A percentile compares a stretch with the other conserved stretches of the same genome.
These are phyloP conservation scores for Dendrocincla tyrannina DNA, from an alignment of 2,797 vertebrate species.

Conservation along the genomic window DNA sequence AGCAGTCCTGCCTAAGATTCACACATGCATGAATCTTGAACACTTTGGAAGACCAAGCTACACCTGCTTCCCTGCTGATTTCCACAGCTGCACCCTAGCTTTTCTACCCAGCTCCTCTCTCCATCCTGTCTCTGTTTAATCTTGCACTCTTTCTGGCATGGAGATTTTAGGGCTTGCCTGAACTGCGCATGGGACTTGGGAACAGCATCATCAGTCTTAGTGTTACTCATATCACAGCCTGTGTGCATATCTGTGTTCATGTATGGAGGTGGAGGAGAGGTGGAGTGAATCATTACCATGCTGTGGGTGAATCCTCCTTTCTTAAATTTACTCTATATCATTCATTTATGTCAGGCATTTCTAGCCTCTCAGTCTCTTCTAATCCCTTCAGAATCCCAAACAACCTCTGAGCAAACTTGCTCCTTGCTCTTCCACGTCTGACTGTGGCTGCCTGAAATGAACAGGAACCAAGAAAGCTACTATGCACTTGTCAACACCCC, in stretches of 20 bases:
- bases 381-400: background rate
- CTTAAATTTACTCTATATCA: background rate
- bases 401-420: conserved; percentile 9
- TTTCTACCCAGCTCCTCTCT: background rate
- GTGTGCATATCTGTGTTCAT: fast-evolving
- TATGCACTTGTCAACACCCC: background rate
- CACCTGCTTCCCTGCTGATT: conserved; percentile 25
- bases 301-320: conserved; percentile 38
- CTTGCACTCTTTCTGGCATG: background rate
- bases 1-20: conserved; percentile 53
- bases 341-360: conserved; percentile 24
- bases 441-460: background rate
- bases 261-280: background rate
- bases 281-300: background rate
- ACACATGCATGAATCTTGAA: conserved; percentile 46
- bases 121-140: conserved; percentile 5
- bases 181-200: background rate
- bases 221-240: background rate
- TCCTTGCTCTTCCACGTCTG: background rate
- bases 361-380: background rate
- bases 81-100: conserved; percentile 38
- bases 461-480: conserved; percentile 11
- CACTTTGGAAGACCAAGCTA: conserved; percentile 54
- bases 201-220: background rate
- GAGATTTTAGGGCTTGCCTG: conserved; percentile 49